Evolutionary conservation across 1,140 invertebrate genomes (phyloP).

Genomic region (Tachypleus tridentatus): DNA sequence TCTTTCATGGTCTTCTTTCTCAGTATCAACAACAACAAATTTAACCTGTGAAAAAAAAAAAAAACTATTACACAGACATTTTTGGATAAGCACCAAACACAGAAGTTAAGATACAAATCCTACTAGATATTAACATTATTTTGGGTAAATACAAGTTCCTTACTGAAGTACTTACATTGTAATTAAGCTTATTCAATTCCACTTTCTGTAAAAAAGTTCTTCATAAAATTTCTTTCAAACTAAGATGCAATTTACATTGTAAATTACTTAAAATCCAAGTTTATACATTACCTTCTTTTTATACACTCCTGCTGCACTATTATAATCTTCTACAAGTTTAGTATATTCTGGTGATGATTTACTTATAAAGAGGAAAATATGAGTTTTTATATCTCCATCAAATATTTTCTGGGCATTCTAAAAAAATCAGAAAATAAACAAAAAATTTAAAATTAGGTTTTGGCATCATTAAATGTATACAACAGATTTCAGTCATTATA

Average conservation of each 20-base stretch:
- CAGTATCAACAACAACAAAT: constrained; percentile 86
- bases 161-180: too few relatives aligned
- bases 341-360: constrained; percentile 67
- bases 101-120: neutral
- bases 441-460: neutral
- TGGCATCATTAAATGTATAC: too few relatives aligned
- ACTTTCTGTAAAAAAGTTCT: too few relatives aligned
- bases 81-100: neutral
- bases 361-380: constrained; percentile 85
- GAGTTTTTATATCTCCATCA: constrained; percentile 89
- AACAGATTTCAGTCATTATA: too few relatives aligned
- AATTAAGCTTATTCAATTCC: too few relatives aligned
- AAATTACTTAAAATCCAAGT: neutral
- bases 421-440: neutral
- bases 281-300: constrained; percentile 50
- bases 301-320: constrained; percentile 70
- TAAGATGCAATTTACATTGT: too few relatives aligned
- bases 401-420: constrained; percentile 79
- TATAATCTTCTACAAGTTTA: constrained; percentile 55
- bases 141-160: too few relatives aligned
- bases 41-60: constrained; percentile 41
- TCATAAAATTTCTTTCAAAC: too few relatives aligned
- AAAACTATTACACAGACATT: neutral
- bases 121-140: neutral
- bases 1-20: constrained; percentile 86